Percentiles rank a stretch among this genome's conserved stretches.
Evolutionary conservation across 2,797 vertebrate genomes (phyloP).

Genomic region (Acipenser ruthenus): DNA sequence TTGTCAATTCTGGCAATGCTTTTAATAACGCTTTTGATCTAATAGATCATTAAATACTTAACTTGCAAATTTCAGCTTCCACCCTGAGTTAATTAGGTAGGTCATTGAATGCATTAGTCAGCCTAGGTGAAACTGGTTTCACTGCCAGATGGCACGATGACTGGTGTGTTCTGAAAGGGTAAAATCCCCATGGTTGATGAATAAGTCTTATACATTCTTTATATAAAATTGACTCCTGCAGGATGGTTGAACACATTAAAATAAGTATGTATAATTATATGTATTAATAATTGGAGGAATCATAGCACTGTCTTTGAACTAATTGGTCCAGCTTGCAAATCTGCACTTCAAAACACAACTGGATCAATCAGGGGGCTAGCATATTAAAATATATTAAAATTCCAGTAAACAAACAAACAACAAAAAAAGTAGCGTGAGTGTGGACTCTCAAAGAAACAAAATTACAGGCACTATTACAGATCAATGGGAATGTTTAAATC

Average conservation of each 20-base stretch:
- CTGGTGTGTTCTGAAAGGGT: constrained; percentile 12
- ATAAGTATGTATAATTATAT: constrained; percentile 1
- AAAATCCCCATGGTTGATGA: constrained; percentile 28
- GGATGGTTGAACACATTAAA: constrained; percentile 15
- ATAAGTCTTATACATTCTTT: constrained; percentile 22
- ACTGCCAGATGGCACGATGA: constrained; percentile 21
- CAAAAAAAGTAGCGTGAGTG: constrained; percentile 6
- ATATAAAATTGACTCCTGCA: constrained; percentile 5
- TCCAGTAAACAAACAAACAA: background rate
- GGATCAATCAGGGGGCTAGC: constrained; percentile 28
- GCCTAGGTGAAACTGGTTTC: constrained; percentile 21
- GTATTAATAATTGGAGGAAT: constrained; percentile 22
- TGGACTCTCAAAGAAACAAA: constrained; percentile 8
- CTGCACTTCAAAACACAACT: constrained; percentile 46
- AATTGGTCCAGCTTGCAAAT: constrained; percentile 53
- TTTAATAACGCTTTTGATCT: constrained; percentile 4
- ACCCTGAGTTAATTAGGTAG: constrained; percentile 26
- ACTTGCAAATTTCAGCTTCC: background rate
- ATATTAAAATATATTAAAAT: background rate
- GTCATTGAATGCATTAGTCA: constrained; percentile 19
- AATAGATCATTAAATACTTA: constrained; percentile 33
- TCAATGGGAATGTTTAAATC: background rate
- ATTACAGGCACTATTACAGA: constrained; percentile 5
- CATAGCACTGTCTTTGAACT: constrained; percentile 29
- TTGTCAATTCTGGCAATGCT: constrained; percentile 8